Percentiles rank a stretch among this genome's conserved stretches.
Evolutionary conservation across 1,140 invertebrate genomes (phyloP).

Genomic region (Delia radicum): DNA sequence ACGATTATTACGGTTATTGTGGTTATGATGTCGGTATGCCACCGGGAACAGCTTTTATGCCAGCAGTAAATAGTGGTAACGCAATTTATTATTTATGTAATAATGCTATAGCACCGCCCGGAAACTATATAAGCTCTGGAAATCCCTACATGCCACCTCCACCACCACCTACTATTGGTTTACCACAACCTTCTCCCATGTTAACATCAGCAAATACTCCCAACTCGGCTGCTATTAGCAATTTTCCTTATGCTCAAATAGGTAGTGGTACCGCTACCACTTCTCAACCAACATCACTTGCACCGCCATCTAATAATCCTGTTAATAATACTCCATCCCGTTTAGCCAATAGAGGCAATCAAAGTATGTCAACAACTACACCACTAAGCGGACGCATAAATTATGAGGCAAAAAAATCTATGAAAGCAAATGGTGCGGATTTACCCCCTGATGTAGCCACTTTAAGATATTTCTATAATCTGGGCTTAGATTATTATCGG

Average conservation of each 20-base stretch:
- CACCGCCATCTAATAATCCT: neutral
- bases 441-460: slow-evolving; percentile 64
- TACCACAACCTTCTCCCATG: neutral
- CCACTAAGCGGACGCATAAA: slow-evolving; percentile 49
- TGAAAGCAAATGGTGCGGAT: slow-evolving; percentile 61
- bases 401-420: slow-evolving; percentile 52
- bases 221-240: neutral
- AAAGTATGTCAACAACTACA: slow-evolving; percentile 2
- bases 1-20: slow-evolving; percentile 26
- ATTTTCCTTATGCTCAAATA: neutral
- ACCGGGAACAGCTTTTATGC: slow-evolving; percentile 21
- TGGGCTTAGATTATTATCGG: slow-evolving; percentile 62
- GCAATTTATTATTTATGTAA: slow-evolving; percentile 5
- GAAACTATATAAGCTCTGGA: neutral
- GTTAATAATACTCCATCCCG: neutral
- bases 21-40: neutral
- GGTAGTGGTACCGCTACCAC: neutral
- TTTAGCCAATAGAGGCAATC: neutral
- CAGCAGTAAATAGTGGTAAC: slow-evolving; percentile 4
- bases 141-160: neutral
- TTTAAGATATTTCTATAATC: slow-evolving; percentile 67
- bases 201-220: neutral
- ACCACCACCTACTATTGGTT: slow-evolving; percentile 6
- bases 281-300: neutral
- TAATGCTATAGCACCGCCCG: neutral